Base-by-base conservation (phyloP, 2,113 vertebrate genomes). In the Odobenus rosmarus region DNA sequence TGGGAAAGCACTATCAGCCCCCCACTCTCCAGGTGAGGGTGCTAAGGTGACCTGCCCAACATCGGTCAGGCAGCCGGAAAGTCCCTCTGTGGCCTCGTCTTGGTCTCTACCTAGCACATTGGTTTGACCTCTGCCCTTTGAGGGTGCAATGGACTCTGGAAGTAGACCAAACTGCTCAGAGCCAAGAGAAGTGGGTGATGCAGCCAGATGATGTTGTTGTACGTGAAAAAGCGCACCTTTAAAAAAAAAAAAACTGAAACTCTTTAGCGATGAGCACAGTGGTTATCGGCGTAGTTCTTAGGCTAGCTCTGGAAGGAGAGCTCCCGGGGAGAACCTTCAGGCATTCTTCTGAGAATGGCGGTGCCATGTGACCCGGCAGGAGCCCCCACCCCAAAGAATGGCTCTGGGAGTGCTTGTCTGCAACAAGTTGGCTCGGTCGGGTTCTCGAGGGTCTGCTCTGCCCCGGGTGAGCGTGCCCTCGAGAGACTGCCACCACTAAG, bases 351-450 rank as follows among this genome's bases (percentile, higher is more conserved):
- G 15, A 49, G 61, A 57, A 9, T 21, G 61, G 21, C 7, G 1
- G 59, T 4, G 1, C 14, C 76, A 0, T 49, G 71, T 69, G 64
- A 28, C 93, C 61, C 72, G 11, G 1, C 0, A 42, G 39, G 57
- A 77, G 7, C 24, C n/a, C 67, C 57, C n/a, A 18, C 57, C 82
- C 61, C 61, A 71, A 12, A 39, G 1, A 23, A 49, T 7, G 62
- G 24, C 76, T 81, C 62, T 36, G 51, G 59, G 15, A 31, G 39
- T 9, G 4, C 55, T 14, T 7, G 0, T 59, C 55, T 2, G 0
- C 18, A 7, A 1, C 26, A 18, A 55, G 62, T 10, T 64, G 51
- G 39, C 64, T 14, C 26, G 77, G 16, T 36, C 33, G 7, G 55
- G 24, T 36, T 46, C 36, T 82, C 3, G 1, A 24, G 10, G 76